Evolutionary conservation across 2,113 vertebrate genomes (phyloP).

Genomic region (Entelurus aequoreus): DNA sequence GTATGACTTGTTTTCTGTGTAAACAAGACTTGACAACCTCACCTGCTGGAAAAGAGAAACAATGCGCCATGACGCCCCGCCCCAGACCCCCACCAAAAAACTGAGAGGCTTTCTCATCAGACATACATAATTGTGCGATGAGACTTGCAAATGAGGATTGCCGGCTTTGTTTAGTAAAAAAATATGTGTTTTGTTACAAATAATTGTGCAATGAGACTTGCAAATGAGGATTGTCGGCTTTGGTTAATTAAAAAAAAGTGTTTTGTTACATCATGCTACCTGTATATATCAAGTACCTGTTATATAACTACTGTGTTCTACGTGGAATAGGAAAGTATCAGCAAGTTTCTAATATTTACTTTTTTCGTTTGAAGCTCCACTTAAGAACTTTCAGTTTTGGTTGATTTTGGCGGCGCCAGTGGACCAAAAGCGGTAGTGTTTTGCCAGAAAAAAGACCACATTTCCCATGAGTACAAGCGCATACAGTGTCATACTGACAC

Average conservation of each 20-base stretch:
- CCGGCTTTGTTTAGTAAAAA: neutral
- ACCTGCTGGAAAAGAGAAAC: constrained; percentile 34
- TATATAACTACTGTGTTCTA: neutral
- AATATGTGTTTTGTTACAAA: too few species aligned
- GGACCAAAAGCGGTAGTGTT: too few species aligned
- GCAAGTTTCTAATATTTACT: too few species aligned
- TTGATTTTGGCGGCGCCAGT: too few species aligned
- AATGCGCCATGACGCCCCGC: neutral
- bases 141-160: constrained; percentile 18
- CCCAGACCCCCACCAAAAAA: constrained; percentile 13
- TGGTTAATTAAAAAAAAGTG: too few species aligned
- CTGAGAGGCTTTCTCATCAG: constrained; percentile 13
- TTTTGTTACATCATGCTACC: neutral
- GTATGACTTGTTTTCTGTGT: constrained; percentile 45
- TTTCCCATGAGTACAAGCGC: too few species aligned
- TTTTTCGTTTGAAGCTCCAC: too few species aligned
- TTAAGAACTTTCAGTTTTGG: too few species aligned
- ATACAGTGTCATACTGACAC: too few species aligned
- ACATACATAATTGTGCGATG: constrained; percentile 21
- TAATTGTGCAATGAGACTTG: too few species aligned
- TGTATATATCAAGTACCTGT: neutral
- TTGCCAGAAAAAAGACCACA: too few species aligned
- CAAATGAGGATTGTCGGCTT: too few species aligned
- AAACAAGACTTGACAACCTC: constrained; percentile 43
- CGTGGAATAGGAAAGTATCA: neutral